phyloP scores from a whole-genome alignment of 2,888 invertebrate species.

The Drosophila picticornis region DNA sequence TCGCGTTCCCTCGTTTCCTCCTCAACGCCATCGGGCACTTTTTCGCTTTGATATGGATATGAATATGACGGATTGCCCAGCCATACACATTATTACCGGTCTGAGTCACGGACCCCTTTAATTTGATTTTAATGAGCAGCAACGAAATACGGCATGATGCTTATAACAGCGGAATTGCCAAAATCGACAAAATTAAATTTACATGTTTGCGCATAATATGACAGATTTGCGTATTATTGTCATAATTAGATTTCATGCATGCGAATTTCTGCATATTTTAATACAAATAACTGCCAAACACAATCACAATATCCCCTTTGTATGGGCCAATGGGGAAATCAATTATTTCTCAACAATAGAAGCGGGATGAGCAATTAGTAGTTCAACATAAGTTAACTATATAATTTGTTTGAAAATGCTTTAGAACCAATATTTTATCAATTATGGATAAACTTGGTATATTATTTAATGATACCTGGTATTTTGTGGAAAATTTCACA shows the following conservation, averaged over 20 bases:
- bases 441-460: too few species aligned
- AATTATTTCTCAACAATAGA: not conserved
- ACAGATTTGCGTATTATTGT: constrained; percentile 38
- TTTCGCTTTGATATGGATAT: constrained; percentile 44
- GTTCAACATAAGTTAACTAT: not conserved
- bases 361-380: not conserved
- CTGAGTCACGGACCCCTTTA: constrained; percentile 53
- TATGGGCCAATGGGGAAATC: not conserved
- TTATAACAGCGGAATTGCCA: constrained; percentile 19
- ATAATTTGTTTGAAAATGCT: not conserved
- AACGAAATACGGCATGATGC: constrained; percentile 22
- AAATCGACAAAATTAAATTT: constrained; percentile 46
- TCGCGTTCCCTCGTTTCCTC: constrained; percentile 25
- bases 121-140: constrained; percentile 68
- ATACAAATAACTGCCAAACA: constrained; percentile 19
- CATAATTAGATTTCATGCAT: constrained; percentile 38
- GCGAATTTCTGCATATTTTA: constrained; percentile 29
- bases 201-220: constrained; percentile 49
- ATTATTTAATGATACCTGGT: not conserved
- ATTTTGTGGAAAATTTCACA: not conserved
- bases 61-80: constrained; percentile 51
- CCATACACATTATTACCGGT: constrained; percentile 2
- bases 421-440: not conserved
- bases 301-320: constrained; percentile 38
- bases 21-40: constrained; percentile 1